Conservation (phyloP, 2,888 invertebrate species). For the Aspidiotus destructor region DNA sequence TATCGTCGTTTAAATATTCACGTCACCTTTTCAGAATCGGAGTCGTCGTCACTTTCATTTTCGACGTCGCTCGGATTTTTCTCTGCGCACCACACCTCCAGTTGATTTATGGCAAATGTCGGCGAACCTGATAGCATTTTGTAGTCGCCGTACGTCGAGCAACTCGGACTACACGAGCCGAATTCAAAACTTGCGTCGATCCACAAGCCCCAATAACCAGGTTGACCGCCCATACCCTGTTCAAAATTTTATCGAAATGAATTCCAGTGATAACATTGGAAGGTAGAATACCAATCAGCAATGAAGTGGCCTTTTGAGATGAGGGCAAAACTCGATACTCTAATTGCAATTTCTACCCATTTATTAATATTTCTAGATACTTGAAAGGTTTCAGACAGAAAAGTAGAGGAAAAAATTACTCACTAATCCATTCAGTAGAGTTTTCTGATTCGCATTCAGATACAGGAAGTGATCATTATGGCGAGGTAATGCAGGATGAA, state of each 20-base stretch:
- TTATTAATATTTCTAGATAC: too few species aligned
- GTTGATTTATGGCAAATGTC: constrained; percentile 59
- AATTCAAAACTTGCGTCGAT: constrained; percentile 75
- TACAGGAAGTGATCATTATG: constrained; percentile 89
- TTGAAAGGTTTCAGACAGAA: too few species aligned
- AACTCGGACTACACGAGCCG: constrained; percentile 70
- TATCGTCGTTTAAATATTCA: too few species aligned
- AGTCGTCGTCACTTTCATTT: constrained; percentile 42
- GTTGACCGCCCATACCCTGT: constrained; percentile 78
- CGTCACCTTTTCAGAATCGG: neutral
- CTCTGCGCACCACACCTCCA: constrained; percentile 88
- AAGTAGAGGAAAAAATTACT: neutral
- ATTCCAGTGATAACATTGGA: constrained; percentile 43
- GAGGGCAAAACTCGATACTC: too few species aligned
- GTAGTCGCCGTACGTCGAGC: constrained; percentile 76
- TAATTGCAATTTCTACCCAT: too few species aligned
- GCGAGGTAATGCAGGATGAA: constrained; percentile 60
- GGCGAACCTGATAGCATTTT: constrained; percentile 57
- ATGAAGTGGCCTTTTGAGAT: too few species aligned
- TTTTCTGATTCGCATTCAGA: constrained; percentile 82
- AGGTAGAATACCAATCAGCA: constrained; percentile 18
- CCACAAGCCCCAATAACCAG: constrained; percentile 82
- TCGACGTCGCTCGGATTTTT: constrained; percentile 38
- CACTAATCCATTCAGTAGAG: constrained; percentile 78
- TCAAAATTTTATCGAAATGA: neutral